A percentile compares a stretch with the other conserved stretches of the same genome.
Evolutionary conservation across 2,113 vertebrate genomes (phyloP).

Genomic region (Grantiella picta): DNA sequence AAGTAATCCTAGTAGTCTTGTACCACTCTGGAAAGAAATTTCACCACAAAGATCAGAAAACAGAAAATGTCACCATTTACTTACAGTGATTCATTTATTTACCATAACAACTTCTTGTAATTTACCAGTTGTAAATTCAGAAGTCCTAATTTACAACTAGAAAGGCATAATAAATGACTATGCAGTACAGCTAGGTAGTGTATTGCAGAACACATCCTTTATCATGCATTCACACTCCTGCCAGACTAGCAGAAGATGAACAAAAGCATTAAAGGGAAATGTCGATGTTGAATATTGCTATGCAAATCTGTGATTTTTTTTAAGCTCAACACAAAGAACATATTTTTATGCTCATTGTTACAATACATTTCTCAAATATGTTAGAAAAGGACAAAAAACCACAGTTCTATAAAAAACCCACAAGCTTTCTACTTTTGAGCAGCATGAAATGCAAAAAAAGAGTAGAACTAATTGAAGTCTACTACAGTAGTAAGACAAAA

Average conservation of each 20-base stretch:
- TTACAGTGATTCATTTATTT: not conserved
- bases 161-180: not conserved
- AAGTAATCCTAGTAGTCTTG: constrained; percentile 72
- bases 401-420: not conserved
- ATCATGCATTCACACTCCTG: not conserved
- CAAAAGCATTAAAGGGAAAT: not conserved
- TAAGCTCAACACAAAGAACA: not conserved
- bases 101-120: not conserved
- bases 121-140: not conserved
- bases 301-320: not conserved
- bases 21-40: constrained; percentile 74
- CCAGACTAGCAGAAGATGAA: not conserved
- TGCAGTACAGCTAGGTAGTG: not conserved
- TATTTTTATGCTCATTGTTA: not conserved
- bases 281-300: not conserved
- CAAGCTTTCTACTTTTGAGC: not conserved
- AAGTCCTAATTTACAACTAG: not conserved
- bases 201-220: not conserved
- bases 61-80: not conserved
- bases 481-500: not conserved
- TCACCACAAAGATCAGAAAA: constrained; percentile 36
- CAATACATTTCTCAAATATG: not conserved
- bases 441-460: not conserved
- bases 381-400: not conserved
- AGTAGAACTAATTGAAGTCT: not conserved